Conservation (phyloP, 30 jellyfish, hydroid and myxozoan genomes). For the Calvadosia cruxmelitensis region DNA sequence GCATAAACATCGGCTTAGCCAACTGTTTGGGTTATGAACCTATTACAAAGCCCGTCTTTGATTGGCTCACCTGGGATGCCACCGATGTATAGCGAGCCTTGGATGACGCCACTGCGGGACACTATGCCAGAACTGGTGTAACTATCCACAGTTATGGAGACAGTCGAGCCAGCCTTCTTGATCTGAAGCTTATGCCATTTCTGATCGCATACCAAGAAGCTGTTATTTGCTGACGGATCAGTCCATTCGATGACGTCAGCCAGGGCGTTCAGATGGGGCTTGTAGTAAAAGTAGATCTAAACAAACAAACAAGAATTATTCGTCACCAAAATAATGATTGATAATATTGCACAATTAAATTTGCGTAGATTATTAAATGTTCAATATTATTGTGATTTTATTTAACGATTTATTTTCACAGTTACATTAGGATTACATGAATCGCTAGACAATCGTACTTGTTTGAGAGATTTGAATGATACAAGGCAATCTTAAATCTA, state of each 20-base stretch:
- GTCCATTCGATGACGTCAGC: conserved; percentile 56
- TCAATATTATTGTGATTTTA: no score
- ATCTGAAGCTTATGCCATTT: conserved; percentile 70
- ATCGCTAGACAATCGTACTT: no score
- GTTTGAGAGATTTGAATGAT: no score
- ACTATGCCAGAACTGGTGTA: conserved; percentile 5
- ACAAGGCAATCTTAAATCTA: no score
- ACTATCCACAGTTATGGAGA: conserved; percentile 58
- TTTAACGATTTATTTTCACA: no score
- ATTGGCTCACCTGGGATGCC: conserved; percentile 78
- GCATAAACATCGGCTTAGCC: no score
- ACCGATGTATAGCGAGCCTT: conserved; percentile 62
- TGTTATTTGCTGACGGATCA: conserved; percentile 41
- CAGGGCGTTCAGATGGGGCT: conserved; percentile 25
- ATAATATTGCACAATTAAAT: neutral
- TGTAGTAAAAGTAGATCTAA: conserved; percentile 64
- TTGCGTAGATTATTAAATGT: no score
- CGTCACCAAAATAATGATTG: neutral
- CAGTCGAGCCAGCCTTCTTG: conserved; percentile 19
- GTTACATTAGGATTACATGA: no score
- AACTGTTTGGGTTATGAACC: no score
- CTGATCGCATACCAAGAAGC: conserved; percentile 62
- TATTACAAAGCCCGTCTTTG: no score
- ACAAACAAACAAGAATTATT: neutral
- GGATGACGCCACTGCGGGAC: conserved; percentile 25